Conservation (phyloP, 2,888 invertebrate genomes). For the Heliconius ethilla region DNA sequence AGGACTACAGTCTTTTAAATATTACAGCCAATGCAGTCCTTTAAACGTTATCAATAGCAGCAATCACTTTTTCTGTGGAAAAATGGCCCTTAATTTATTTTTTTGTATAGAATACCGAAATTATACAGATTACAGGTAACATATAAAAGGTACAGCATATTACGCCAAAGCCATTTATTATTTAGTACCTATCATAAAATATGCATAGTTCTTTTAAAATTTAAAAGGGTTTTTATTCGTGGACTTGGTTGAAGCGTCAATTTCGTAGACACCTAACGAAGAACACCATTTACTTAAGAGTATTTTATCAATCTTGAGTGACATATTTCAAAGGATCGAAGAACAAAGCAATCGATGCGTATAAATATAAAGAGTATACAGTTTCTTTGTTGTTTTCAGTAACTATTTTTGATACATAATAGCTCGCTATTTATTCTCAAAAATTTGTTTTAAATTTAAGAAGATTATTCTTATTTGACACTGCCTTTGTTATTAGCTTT, state of each 20-base stretch:
- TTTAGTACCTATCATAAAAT: not conserved
- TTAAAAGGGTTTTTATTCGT: not conserved
- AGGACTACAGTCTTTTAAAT: too few relatives aligned
- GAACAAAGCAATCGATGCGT: constrained; percentile 65
- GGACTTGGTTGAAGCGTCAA: not conserved
- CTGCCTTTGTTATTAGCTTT: not conserved
- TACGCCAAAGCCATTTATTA: too few relatives aligned
- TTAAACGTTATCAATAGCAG: too few relatives aligned
- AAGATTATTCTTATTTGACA: not conserved
- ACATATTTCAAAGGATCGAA: constrained; percentile 61
- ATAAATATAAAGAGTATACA: constrained; percentile 59
- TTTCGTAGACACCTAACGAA: not conserved
- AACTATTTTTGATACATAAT: constrained; percentile 46
- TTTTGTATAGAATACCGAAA: too few relatives aligned
- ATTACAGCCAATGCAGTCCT: too few relatives aligned
- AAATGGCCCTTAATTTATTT: too few relatives aligned
- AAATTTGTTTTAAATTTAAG: not conserved
- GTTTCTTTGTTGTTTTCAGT: constrained; percentile 55
- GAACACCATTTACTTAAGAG: constrained; percentile 57
- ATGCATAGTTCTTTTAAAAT: not conserved
- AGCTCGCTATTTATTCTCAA: not conserved
- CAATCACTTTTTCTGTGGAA: too few relatives aligned
- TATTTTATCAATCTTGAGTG: constrained; percentile 60
- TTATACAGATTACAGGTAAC: too few relatives aligned
- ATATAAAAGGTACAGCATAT: too few relatives aligned